Evolutionary conservation across 92 coral and sea anemone genomes (phyloP), one percentile per base, ranked within the genome.

Genomic region (Zoanthus sociatus): DNA sequence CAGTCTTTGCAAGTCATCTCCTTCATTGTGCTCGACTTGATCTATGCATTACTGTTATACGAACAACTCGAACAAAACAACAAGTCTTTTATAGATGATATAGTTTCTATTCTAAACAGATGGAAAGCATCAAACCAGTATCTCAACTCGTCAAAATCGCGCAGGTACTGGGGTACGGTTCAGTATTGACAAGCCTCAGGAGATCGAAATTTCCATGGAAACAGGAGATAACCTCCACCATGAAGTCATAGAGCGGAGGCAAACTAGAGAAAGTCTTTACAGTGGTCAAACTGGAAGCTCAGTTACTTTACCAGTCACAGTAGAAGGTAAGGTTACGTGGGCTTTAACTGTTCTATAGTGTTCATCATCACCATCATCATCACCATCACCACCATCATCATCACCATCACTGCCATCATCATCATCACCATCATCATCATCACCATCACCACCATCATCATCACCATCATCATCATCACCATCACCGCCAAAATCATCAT

Each of bases 211-310:
- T 26, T 63, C 81, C 72, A 61, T 79, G 66, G 94, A 78, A 48
- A 68, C 88, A 33, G 8, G 48, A 5, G 83, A 70, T 63, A 84
- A 77, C n/a, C 71, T 83, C 53, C 87, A 86, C 9, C 87, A 45
- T 53, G 88, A 69, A 53, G 53, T 53, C 20, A 74, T 93, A 64
- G 94, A 91, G 55, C 90, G 98, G 71, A 87, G 93, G 64, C 42
- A 37, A 53, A 94, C 98, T 11, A 93, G 89, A 67, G 96, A 94
- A 8, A 94, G 98, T 89, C 77, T 94, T 47, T 87, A 77, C 78
- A 94, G 98, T 76, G 98, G 88, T 7, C 94, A 87, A 26, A 94
- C 98, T 67, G 95, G 89, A 4, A 94, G 98, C 78, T 93, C 98
- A 9, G 92, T 94, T 6, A 93, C 92, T 33, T 81, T 94, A 42